Evolutionary conservation across 2,888 invertebrate species (phyloP).

Genomic region (Atrina japonica): DNA sequence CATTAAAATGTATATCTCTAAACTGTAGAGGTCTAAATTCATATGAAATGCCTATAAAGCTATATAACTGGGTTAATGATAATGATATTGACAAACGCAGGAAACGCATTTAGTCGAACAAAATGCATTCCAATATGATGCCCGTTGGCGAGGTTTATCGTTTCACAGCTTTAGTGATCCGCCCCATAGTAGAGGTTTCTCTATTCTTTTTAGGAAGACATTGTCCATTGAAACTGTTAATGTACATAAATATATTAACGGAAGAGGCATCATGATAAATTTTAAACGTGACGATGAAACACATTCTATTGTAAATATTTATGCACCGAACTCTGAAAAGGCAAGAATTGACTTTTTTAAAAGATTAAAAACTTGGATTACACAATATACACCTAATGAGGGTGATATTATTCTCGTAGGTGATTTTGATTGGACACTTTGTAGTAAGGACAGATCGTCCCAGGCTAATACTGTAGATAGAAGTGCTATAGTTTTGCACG

Average conservation of each 20-base stretch:
- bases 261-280: neutral
- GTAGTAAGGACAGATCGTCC: slow-evolving; percentile 3
- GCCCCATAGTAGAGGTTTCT: too few relatives aligned
- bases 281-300: slow-evolving; percentile 1
- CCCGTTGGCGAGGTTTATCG: too few relatives aligned
- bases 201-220: too few relatives aligned
- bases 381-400: slow-evolving; percentile 1
- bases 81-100: too few relatives aligned
- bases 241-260: neutral
- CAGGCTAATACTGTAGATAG: neutral
- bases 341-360: slow-evolving; percentile 5
- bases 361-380: neutral
- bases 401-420: neutral
- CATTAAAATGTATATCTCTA: too few relatives aligned
- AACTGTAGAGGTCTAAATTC: too few relatives aligned
- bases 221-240: neutral
- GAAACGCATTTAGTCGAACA: too few relatives aligned
- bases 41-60: too few relatives aligned
- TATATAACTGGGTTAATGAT: too few relatives aligned
- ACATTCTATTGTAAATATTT: slow-evolving; percentile 4
- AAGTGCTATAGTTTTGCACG: neutral
- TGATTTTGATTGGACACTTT: neutral
- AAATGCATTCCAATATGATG: too few relatives aligned
- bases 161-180: too few relatives aligned
- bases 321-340: slow-evolving; percentile 2